These are phyloP conservation scores for Embiotoca jacksoni DNA, from an alignment of 2,113 vertebrate species.

Conservation along the genomic window DNA sequence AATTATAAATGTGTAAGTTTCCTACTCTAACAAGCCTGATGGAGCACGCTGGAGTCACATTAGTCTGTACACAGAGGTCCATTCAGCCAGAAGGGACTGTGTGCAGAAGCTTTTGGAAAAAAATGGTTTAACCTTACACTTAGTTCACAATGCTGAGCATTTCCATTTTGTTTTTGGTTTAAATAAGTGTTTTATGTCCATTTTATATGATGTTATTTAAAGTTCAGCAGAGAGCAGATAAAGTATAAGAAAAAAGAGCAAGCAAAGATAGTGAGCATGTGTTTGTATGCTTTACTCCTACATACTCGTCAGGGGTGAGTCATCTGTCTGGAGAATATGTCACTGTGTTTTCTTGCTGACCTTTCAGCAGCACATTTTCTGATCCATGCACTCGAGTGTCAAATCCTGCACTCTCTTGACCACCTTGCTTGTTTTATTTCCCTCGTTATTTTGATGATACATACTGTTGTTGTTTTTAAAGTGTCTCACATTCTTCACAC, in stretches of 20 bases:
- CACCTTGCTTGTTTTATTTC: slow-evolving; percentile 32
- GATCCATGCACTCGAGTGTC: slow-evolving; percentile 38
- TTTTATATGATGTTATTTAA: slow-evolving; percentile 1
- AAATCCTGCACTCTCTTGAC: slow-evolving; percentile 24
- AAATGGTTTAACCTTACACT: too few relatives aligned
- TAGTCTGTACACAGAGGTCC: too few relatives aligned
- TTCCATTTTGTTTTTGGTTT: too few relatives aligned
- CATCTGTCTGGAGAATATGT: slow-evolving; percentile 73
- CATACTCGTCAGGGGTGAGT: slow-evolving; percentile 61
- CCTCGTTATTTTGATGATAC: slow-evolving; percentile 38
- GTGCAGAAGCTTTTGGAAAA: too few relatives aligned
- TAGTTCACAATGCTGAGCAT: too few relatives aligned
- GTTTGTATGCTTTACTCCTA: slow-evolving; percentile 47
- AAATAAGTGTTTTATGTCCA: background rate
- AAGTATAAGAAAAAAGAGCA: slow-evolving; percentile 12
- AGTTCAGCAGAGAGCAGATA: background rate
- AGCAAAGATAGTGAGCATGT: slow-evolving; percentile 2
- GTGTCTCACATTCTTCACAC: slow-evolving; percentile 39
- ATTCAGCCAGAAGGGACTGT: too few relatives aligned
- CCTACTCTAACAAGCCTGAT: too few relatives aligned
- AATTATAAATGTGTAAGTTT: too few relatives aligned
- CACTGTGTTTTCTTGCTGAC: slow-evolving; percentile 66
- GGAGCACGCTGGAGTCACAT: too few relatives aligned
- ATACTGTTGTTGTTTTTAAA: background rate
- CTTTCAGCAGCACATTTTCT: slow-evolving; percentile 61